Conservation (phyloP, 2,888 invertebrate genomes). For the Andricus curvator region DNA sequence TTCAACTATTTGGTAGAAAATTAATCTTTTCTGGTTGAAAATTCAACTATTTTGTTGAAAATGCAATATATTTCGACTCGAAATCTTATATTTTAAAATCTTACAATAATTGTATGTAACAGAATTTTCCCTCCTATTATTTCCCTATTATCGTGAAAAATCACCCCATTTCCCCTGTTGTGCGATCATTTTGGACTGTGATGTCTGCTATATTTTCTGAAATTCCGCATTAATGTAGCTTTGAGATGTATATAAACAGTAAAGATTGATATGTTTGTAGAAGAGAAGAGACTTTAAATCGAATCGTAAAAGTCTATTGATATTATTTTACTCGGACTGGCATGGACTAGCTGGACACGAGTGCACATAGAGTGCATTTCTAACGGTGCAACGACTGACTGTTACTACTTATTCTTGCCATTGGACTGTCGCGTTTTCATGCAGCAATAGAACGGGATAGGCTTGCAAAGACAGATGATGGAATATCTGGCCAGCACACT, state of each 20-base stretch:
- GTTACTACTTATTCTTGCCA: constrained; percentile 22
- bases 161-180: too few relatives aligned
- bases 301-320: constrained; percentile 34
- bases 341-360: constrained; percentile 7
- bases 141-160: too few relatives aligned
- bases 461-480: constrained; percentile 30
- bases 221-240: not conserved
- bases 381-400: constrained; percentile 37
- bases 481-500: constrained; percentile 21
- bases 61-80: too few relatives aligned
- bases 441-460: constrained; percentile 31
- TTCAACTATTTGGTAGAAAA: too few relatives aligned
- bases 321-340: constrained; percentile 18
- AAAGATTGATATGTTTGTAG: constrained; percentile 17
- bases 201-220: too few relatives aligned
- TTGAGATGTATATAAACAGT: constrained; percentile 17
- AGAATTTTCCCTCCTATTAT: too few relatives aligned
- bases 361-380: constrained; percentile 31
- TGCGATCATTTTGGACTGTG: too few relatives aligned
- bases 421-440: constrained; percentile 27
- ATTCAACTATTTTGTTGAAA: too few relatives aligned
- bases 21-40: too few relatives aligned
- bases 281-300: constrained; percentile 19
- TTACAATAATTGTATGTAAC: too few relatives aligned
- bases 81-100: too few relatives aligned